phyloP scores from a whole-genome alignment of 1,140 invertebrate genomes.

The Drosophila oshimai region DNA sequence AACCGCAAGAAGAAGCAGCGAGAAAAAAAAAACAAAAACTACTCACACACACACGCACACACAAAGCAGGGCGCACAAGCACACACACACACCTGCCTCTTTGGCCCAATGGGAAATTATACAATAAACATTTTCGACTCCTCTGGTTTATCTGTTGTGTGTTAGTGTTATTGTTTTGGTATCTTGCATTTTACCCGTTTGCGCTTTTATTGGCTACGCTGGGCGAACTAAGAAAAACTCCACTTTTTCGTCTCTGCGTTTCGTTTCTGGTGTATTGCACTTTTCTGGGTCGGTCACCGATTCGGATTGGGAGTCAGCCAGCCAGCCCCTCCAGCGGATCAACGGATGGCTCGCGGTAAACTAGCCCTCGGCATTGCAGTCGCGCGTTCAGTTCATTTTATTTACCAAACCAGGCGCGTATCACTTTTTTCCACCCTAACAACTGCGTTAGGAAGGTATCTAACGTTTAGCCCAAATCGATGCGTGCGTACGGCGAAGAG shows the following conservation, averaged over 20 bases:
- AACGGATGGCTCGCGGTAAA: conserved; percentile 18
- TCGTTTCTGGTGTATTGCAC: conserved; percentile 19
- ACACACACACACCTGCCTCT: conserved; percentile 6
- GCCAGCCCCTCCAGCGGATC: neutral
- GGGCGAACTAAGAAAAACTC: conserved; percentile 8
- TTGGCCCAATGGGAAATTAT: conserved; percentile 51
- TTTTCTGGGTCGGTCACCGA: conserved; percentile 15
- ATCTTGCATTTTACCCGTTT: conserved; percentile 56
- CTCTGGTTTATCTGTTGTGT: conserved; percentile 18
- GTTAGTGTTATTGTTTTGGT: conserved; percentile 13
- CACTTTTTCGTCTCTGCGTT: conserved; percentile 7
- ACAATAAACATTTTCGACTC: conserved; percentile 67
- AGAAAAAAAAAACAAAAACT: conserved; percentile 60
- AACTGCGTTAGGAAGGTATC: conserved; percentile 82
- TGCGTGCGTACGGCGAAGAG: conserved; percentile 68
- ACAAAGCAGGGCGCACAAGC: neutral
- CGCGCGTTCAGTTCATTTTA: conserved; percentile 4
- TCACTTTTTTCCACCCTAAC: conserved; percentile 76
- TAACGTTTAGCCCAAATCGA: conserved; percentile 82
- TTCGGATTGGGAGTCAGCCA: neutral
- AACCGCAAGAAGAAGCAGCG: conserved; percentile 23
- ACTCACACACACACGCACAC: conserved; percentile 34
- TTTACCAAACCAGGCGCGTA: conserved; percentile 51
- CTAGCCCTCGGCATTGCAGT: conserved; percentile 40
- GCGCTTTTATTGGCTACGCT: conserved; percentile 7